Evolutionary conservation across 2,113 vertebrate species (phyloP), one percentile per base, ranked within the genome.

Genomic region (Meriones unguiculatus): DNA sequence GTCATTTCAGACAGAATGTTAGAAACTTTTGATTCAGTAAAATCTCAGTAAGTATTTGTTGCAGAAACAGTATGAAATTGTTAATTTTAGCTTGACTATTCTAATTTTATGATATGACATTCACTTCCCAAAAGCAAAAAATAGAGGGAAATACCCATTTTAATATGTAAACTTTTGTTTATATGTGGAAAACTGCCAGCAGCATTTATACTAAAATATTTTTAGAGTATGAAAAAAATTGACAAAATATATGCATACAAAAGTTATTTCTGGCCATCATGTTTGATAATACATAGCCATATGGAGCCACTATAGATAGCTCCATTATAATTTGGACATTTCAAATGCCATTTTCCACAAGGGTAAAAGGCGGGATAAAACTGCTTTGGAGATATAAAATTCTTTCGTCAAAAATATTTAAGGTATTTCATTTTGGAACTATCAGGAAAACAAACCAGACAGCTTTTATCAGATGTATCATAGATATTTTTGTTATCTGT

Each of bases 91-190:
- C 0, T 86, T 80, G 46, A 41, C 30, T 81, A 90, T 86, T 86
- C 0, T 24, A 57, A 77, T 41, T 54, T 76, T 65, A 87, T 87
- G 25, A 38, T 69, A 86, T 59, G 7, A 20, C 7, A 57, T 70
- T 82, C 15, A 90, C 2, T 90, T 92, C 24, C 30, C 87, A 72
- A 93, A 89, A 92, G 38, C 28, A 86, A 92, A 46, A 95, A 91
- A 84, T 62, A 54, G 65, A 93, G 3, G 13, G 11, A 93, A 12
- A 54, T 75, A 80, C 28, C 6, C 2, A 24, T 28, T 62, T 77
- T 80, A 91, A 84, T 9, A 46, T 93, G 11, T 65, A 54, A 72
- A 54, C 64, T 84, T 92, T 59, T 89, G 25, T 90, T 70, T 92
- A 69, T 52, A 54, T 78, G 11, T 77, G 14, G 64, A 91, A 75